Conservation (phyloP, 2,113 vertebrate species). For the Nothocercus julius region DNA sequence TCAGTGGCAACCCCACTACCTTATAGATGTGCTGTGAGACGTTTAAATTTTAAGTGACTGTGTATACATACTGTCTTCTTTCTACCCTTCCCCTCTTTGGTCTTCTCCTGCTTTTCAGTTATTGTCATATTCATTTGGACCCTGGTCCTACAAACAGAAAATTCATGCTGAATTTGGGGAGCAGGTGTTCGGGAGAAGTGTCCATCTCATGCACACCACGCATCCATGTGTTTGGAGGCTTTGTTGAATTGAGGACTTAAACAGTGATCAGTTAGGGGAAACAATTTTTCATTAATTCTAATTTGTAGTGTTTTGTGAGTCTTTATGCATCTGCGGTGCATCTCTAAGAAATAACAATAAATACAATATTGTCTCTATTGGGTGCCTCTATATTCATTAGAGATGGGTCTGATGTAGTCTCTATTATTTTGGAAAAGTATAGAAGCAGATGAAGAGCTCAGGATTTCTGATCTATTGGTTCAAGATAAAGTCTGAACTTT, state of each 20-base stretch:
- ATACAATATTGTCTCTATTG: background rate
- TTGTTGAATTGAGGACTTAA: background rate
- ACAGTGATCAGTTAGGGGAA: background rate
- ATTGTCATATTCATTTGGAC: background rate
- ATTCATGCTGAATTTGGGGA: background rate
- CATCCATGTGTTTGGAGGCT: background rate
- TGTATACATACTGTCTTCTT: background rate
- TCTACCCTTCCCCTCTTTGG: background rate
- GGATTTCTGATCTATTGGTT: background rate
- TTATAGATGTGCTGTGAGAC: background rate
- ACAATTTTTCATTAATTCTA: background rate
- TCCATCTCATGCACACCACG: background rate
- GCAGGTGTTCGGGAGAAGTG: background rate
- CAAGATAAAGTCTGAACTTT: slow-evolving; percentile 26
- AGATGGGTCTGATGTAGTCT: background rate
- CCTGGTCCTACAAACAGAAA: background rate
- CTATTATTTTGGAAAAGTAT: background rate
- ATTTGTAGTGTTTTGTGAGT: background rate
- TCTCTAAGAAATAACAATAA: background rate
- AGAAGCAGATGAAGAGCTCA: background rate
- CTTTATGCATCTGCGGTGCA: background rate
- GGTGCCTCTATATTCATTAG: background rate
- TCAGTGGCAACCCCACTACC: background rate
- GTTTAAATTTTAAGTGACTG: background rate
- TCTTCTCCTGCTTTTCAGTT: background rate